Evolutionary conservation across 1,140 invertebrate genomes (phyloP).

Genomic region (Trichonephila clavata): DNA sequence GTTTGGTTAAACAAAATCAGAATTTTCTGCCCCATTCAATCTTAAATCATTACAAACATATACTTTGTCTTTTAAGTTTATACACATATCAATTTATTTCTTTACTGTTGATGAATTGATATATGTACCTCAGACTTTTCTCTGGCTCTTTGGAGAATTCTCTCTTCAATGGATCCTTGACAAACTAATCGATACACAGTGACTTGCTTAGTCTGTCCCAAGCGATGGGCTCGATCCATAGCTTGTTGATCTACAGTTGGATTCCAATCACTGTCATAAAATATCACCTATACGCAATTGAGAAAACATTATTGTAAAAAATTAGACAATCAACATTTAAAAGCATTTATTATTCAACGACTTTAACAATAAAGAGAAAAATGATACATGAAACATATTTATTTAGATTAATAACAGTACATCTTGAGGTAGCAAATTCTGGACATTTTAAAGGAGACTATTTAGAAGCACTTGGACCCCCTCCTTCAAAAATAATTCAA

Average conservation of each 20-base stretch:
- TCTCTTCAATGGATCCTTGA: slow-evolving; percentile 94
- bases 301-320: background rate
- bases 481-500: too few species aligned
- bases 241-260: slow-evolving; percentile 97
- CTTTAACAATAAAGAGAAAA: too few species aligned
- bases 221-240: slow-evolving; percentile 94
- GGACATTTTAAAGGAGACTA: too few species aligned
- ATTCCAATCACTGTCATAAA: slow-evolving; percentile 99
- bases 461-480: too few species aligned
- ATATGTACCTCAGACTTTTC: slow-evolving; percentile 91
- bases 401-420: too few species aligned
- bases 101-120: background rate
- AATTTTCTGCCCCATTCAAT: too few species aligned
- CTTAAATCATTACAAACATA: background rate
- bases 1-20: too few species aligned
- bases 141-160: slow-evolving; percentile 92
- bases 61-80: background rate
- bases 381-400: too few species aligned
- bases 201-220: slow-evolving; percentile 87
- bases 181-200: slow-evolving; percentile 95
- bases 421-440: too few species aligned
- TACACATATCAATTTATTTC: background rate
- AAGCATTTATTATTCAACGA: too few species aligned
- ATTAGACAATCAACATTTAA: too few species aligned
- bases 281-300: slow-evolving; percentile 89